phyloP scores from a whole-genome alignment of 1,140 invertebrate genomes.

The Lasioglossum albipes region DNA sequence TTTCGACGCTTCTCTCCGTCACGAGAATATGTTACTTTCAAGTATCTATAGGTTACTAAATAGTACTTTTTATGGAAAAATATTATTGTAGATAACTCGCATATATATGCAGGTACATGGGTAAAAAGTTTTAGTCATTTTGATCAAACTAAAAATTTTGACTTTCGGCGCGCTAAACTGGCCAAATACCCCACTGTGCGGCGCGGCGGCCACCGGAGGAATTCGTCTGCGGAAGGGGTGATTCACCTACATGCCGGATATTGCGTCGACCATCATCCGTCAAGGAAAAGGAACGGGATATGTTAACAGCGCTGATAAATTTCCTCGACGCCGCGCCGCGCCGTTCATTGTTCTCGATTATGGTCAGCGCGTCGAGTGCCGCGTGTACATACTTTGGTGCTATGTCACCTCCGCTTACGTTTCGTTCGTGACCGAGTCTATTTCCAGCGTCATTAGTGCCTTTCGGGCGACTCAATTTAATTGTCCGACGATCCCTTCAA shows the following conservation, averaged over 20 bases:
- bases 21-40: too few relatives aligned
- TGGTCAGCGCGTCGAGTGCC: background rate
- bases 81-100: too few relatives aligned
- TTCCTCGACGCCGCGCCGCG: background rate
- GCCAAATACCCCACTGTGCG: too few relatives aligned
- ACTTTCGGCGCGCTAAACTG: too few relatives aligned
- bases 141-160: too few relatives aligned
- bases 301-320: background rate
- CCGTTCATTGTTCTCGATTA: slow-evolving; percentile 12
- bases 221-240: background rate
- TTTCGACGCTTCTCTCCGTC: too few relatives aligned
- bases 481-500: slow-evolving; percentile 19
- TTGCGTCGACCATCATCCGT: background rate
- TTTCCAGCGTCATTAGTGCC: slow-evolving; percentile 33
- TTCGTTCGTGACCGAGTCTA: slow-evolving; percentile 40
- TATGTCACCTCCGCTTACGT: slow-evolving; percentile 37
- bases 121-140: too few relatives aligned
- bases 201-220: background rate
- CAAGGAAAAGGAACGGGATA: background rate
- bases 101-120: too few relatives aligned
- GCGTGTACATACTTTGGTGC: slow-evolving; percentile 19
- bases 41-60: too few relatives aligned
- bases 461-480: slow-evolving; percentile 34
- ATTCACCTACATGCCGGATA: background rate
- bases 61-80: too few relatives aligned